Conservation (phyloP, 1,140 invertebrate species). For the Ceratina australensis region DNA sequence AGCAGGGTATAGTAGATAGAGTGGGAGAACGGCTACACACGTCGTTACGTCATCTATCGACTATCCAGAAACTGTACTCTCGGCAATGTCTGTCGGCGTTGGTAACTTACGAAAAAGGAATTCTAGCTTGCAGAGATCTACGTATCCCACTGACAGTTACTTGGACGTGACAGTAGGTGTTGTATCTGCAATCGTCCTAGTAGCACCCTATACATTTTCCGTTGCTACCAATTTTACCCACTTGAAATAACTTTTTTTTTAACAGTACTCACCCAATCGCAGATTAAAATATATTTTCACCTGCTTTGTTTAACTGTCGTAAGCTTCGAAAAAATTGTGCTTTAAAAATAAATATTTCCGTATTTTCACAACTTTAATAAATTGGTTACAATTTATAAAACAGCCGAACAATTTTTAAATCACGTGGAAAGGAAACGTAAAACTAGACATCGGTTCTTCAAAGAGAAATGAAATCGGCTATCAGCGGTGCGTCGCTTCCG, state of each 20-base stretch:
- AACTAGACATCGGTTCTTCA: background rate
- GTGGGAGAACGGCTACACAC: background rate
- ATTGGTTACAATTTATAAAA: background rate
- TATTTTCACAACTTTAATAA: background rate
- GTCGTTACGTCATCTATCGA: constrained; percentile 9
- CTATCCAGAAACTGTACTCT: accelerated
- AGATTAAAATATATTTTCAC: too few species aligned
- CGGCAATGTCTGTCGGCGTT: background rate
- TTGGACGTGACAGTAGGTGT: background rate
- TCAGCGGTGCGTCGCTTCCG: background rate
- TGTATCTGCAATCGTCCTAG: background rate
- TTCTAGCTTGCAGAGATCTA: background rate
- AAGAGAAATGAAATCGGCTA: background rate
- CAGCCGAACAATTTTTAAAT: background rate
- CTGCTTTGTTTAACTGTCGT: too few species aligned
- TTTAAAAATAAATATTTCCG: background rate
- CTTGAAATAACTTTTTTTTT: background rate
- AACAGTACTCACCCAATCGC: too few species aligned
- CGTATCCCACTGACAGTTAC: background rate
- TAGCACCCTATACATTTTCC: background rate
- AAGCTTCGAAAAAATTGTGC: too few species aligned
- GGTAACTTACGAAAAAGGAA: background rate
- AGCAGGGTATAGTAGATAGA: too few species aligned
- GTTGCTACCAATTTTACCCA: background rate
- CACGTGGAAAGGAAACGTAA: background rate